Evolutionary conservation across 2,888 invertebrate species (phyloP), one percentile per base, ranked within the genome.

Genomic region (Callosobruchus maculatus): DNA sequence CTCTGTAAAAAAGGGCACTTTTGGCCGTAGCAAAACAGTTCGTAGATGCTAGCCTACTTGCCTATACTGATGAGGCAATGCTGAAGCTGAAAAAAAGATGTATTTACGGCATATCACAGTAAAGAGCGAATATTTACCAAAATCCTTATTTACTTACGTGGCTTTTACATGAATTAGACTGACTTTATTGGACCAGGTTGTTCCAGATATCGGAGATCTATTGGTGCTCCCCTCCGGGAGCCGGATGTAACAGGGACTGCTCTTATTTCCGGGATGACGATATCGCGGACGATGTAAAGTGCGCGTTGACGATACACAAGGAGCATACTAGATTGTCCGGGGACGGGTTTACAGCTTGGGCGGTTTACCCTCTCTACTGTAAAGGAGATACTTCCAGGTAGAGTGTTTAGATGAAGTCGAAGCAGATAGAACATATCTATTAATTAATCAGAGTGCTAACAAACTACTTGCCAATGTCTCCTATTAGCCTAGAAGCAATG

Each of bases 281-380:
- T 83, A 92, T 95, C 71, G 83, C 88, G 0, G 92, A 94, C 82
- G 94, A 94, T 83, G 88, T 93, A 0, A 84, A 88, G 69, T 95
- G 94, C 83, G 91, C 92, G 0, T 88, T 89, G 20, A 88, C 87
- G 70, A 91, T 94, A 73, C 89, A 90, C 82, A 88, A 91, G n/a
- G 92, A 93, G 80, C 93, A 93, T 83, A 89, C 90, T 21, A 85
- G 90, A 0, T 84, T 93, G 0, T 90, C 91, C 7, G 93, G 93
- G 0, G 88, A 94, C 83, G 94, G 94, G 0, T 94, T 93, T 83
- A 89, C 89, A 22, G 93, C 94, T 0, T 94, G 94, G 94, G 90
- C 91, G 0, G 93, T 93, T 0, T 94, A 93, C 82, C 88, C 89
- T 0, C 88, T 88, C 0, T 88, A 91, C 81, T 93, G 93, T 81